Conservation (phyloP, 2,797 vertebrate genomes). For the Arctocebus calabarensis region DNA sequence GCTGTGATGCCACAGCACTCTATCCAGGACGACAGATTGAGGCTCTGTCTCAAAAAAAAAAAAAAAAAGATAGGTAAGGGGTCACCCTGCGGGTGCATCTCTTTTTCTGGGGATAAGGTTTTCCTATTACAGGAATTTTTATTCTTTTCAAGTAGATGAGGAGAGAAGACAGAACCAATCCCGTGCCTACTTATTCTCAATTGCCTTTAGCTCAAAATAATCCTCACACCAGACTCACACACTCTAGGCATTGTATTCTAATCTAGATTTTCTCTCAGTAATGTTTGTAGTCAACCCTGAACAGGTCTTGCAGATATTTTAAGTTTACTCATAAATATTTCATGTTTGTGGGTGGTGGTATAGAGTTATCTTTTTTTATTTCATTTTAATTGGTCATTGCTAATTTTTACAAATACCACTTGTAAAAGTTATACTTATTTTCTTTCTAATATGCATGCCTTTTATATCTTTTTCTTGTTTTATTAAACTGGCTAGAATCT, state of each 20-base stretch:
- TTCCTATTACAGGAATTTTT: too few relatives aligned
- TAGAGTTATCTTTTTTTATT: neutral
- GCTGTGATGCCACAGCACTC: too few relatives aligned
- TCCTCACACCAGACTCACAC: neutral
- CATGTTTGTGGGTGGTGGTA: neutral
- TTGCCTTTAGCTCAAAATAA: neutral
- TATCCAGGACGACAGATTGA: too few relatives aligned
- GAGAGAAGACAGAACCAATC: neutral
- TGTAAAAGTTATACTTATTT: neutral
- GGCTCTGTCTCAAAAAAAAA: too few relatives aligned
- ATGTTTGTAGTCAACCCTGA: neutral
- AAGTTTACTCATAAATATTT: neutral
- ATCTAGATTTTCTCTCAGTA: neutral
- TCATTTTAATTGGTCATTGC: neutral
- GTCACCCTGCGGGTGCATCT: neutral
- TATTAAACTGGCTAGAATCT: neutral
- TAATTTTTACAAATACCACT: neutral
- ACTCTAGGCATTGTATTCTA: neutral
- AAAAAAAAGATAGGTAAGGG: too few relatives aligned
- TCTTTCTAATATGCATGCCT: neutral
- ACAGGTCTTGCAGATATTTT: neutral
- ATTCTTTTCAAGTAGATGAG: too few relatives aligned
- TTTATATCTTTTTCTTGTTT: neutral
- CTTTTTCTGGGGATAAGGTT: neutral
- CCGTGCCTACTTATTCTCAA: neutral